Conservation (phyloP, 2,797 vertebrate genomes). For the Sphenodon punctatus region DNA sequence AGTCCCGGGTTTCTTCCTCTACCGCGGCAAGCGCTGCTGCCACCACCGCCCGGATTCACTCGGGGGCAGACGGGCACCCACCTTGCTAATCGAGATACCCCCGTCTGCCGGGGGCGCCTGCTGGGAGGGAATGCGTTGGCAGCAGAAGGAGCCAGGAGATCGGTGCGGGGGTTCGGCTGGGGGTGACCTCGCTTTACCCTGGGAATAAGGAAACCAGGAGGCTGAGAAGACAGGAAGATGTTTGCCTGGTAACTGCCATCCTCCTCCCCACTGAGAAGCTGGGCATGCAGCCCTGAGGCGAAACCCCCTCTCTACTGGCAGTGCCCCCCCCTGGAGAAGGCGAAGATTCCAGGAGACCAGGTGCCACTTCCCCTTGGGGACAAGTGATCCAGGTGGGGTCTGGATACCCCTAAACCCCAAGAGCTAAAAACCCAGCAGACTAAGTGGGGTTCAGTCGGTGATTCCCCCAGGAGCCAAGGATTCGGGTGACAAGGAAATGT, state of each 20-base stretch:
- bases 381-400: background rate
- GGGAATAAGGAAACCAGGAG: no score
- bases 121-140: background rate
- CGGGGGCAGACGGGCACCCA: background rate
- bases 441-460: background rate
- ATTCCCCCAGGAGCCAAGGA: background rate
- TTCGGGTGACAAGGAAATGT: no score
- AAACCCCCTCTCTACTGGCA: background rate
- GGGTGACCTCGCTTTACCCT: no score
- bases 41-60: background rate
- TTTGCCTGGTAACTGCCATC: background rate
- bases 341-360: no score
- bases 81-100: background rate
- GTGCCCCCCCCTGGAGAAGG: no score
- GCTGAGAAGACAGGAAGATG: no score
- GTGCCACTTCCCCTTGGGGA: no score
- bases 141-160: background rate
- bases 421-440: background rate
- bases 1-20: constrained; percentile 56
- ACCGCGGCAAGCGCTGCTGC: background rate
- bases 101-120: background rate
- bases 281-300: background rate
- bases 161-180: no score
- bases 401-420: no score
- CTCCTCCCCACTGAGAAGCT: no score